Conservation (phyloP, 2,797 vertebrate species). For the Sebastes nivosus region DNA sequence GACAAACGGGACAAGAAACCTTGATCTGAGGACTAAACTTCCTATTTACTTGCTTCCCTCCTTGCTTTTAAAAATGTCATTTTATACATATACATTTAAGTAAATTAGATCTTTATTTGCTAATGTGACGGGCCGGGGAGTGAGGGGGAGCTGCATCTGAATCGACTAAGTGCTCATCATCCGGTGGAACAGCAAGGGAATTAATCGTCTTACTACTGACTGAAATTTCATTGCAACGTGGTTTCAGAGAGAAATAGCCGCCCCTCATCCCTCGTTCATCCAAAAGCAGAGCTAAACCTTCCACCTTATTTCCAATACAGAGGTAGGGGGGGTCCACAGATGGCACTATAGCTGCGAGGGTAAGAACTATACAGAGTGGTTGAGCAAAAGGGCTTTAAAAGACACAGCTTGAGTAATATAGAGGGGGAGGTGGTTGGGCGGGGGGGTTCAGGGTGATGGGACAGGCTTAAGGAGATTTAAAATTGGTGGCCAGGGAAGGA, state of each 20-base stretch:
- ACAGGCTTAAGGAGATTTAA: slow-evolving; percentile 38
- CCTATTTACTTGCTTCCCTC: slow-evolving; percentile 76
- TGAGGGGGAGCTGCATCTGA: slow-evolving; percentile 62
- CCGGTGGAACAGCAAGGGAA: slow-evolving; percentile 50
- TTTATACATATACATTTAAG: slow-evolving; percentile 55
- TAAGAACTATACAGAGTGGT: slow-evolving; percentile 70
- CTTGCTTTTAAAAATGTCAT: slow-evolving; percentile 62
- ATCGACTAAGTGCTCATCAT: slow-evolving; percentile 85
- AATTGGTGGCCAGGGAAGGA: slow-evolving; percentile 36
- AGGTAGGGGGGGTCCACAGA: slow-evolving; percentile 60
- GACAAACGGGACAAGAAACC: slow-evolving; percentile 53
- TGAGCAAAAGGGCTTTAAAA: slow-evolving; percentile 49
- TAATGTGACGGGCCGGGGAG: slow-evolving; percentile 25
- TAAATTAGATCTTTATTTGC: slow-evolving; percentile 44
- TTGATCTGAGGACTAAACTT: slow-evolving; percentile 70
- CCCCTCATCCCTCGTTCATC: slow-evolving; percentile 53
- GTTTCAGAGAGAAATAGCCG: slow-evolving; percentile 33
- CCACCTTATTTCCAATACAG: slow-evolving; percentile 49
- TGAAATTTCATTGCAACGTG: slow-evolving; percentile 21
- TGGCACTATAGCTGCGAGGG: slow-evolving; percentile 74
- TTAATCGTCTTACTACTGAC: slow-evolving; percentile 43
- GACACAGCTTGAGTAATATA: slow-evolving; percentile 61
- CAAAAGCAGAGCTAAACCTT: slow-evolving; percentile 49
- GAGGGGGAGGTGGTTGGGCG: slow-evolving; percentile 26
- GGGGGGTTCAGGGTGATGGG: slow-evolving; percentile 9